These are phyloP conservation scores for Barnardius zonarius DNA, from an alignment of 2,113 vertebrate species.

Conservation along the genomic window DNA sequence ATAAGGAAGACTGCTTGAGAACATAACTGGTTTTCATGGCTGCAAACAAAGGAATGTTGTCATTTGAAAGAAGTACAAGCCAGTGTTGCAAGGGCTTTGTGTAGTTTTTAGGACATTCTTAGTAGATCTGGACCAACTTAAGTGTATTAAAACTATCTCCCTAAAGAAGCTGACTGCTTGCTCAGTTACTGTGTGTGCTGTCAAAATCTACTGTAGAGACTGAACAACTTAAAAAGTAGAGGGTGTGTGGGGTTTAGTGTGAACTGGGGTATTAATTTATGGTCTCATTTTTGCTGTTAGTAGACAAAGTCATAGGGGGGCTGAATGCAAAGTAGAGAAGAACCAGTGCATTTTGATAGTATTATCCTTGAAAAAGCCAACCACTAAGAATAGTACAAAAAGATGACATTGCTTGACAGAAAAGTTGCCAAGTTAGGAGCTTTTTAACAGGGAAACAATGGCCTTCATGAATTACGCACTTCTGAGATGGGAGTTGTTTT, in stretches of 20 bases:
- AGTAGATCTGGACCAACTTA: background rate
- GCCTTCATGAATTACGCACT: too few relatives aligned
- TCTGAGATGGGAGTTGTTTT: background rate
- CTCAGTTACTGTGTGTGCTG: background rate
- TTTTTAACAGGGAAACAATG: background rate
- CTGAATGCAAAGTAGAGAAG: background rate
- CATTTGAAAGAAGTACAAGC: background rate
- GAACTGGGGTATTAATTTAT: background rate
- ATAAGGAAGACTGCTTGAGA: too few relatives aligned
- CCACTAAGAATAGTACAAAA: background rate
- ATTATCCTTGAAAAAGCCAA: background rate
- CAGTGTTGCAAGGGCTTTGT: background rate
- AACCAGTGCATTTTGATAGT: background rate
- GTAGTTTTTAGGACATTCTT: background rate
- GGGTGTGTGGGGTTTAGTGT: background rate
- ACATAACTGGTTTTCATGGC: background rate
- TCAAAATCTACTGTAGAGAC: background rate
- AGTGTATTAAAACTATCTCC: background rate
- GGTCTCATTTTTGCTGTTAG: background rate
- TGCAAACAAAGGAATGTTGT: background rate
- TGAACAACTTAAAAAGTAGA: background rate
- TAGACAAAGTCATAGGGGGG: background rate
- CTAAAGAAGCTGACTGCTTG: background rate
- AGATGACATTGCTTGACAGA: background rate
- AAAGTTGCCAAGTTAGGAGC: background rate